phyloP scores from a whole-genome alignment of 2,113 vertebrate genomes.

The Pseudorectes ferrugineus region DNA sequence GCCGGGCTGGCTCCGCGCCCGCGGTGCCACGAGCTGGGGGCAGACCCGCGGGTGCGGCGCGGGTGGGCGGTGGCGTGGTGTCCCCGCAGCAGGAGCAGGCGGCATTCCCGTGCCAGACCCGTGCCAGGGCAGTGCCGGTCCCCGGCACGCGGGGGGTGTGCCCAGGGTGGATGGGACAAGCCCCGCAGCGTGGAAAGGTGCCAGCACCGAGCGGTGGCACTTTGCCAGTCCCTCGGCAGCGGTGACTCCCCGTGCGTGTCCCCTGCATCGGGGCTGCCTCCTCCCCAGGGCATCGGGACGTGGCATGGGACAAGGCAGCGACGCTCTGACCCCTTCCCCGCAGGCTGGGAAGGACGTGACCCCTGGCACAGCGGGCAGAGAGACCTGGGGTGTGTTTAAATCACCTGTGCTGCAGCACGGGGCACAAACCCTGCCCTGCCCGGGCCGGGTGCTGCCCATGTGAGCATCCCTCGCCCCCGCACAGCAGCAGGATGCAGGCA shows the following conservation, averaged over 20 bases:
- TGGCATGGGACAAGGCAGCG: rapidly evolving
- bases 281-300: neutral
- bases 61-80: rapidly evolving
- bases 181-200: neutral
- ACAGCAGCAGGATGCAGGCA: neutral
- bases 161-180: rapidly evolving
- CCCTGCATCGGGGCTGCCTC: rapidly evolving
- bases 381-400: neutral
- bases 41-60: rapidly evolving
- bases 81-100: rapidly evolving
- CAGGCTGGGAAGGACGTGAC: rapidly evolving
- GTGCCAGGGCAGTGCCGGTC: rapidly evolving
- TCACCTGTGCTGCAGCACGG: neutral
- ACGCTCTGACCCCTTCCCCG: rapidly evolving
- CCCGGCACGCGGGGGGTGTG: neutral
- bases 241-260: rapidly evolving
- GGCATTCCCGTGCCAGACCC: rapidly evolving
- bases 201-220: neutral
- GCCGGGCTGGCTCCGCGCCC: neutral
- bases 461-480: rapidly evolving
- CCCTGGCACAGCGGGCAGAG: neutral
- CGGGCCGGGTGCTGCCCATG: neutral
- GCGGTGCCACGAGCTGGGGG: neutral
- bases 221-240: neutral
- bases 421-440: neutral